A percentile compares a stretch with the other conserved stretches of the same genome.
phyloP scores from a whole-genome alignment of 2,113 vertebrate genomes.

The human region DNA sequence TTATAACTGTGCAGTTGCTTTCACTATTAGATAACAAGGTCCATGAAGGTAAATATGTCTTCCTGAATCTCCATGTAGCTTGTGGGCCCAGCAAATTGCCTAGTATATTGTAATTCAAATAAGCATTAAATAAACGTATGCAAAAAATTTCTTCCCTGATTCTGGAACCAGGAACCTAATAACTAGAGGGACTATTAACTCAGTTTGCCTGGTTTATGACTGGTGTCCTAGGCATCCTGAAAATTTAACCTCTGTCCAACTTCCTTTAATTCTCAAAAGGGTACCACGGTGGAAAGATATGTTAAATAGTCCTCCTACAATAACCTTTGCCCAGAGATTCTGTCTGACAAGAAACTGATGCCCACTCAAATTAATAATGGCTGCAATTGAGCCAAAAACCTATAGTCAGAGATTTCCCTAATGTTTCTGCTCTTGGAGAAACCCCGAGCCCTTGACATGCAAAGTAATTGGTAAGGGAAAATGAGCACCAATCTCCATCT shows the following conservation, averaged over 20 bases:
- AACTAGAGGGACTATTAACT: neutral
- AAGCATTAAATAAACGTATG: neutral
- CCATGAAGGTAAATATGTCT: neutral
- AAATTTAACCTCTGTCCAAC: neutral
- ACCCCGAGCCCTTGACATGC: rapidly evolving
- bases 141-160: neutral
- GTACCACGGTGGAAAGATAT: neutral
- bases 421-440: neutral
- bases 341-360: neutral
- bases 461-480: neutral
- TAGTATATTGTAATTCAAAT: neutral
- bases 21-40: neutral
- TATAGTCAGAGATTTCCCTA: neutral
- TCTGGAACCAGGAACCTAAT: neutral
- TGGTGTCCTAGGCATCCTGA: neutral
- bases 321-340: neutral
- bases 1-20: neutral
- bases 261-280: neutral
- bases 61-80: neutral
- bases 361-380: neutral
- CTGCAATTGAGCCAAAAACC: neutral
- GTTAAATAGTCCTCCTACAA: neutral
- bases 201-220: neutral
- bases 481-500: neutral
- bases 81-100: neutral